Conservation (phyloP, 2,888 invertebrate genomes). For the Troglohyphantes excavatus region DNA sequence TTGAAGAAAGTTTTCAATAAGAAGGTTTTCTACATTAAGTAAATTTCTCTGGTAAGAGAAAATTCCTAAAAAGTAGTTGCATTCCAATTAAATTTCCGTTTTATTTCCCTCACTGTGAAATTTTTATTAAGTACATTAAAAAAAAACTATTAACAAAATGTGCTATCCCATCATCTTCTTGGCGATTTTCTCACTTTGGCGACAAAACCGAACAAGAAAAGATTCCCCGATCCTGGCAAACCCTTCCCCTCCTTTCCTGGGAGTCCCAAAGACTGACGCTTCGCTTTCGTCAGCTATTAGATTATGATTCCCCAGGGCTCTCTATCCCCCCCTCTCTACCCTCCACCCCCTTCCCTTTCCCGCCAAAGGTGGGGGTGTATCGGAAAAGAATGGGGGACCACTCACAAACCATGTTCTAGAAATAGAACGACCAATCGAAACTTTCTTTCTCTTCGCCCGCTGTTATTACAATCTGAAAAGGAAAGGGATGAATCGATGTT, state of each 20-base stretch:
- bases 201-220: neutral
- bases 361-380: slow-evolving; percentile 40
- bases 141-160: too few species aligned
- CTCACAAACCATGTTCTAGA: slow-evolving; percentile 39
- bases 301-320: slow-evolving; percentile 77
- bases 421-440: slow-evolving; percentile 44
- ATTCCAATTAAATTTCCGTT: too few species aligned
- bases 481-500: too few species aligned
- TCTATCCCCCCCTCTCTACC: neutral
- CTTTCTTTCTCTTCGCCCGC: slow-evolving; percentile 1
- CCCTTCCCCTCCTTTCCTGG: slow-evolving; percentile 43
- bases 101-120: too few species aligned
- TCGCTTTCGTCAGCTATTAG: slow-evolving; percentile 78
- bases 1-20: too few species aligned
- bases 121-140: too few species aligned
- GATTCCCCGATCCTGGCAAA: slow-evolving; percentile 29
- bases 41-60: too few species aligned
- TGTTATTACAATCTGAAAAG: too few species aligned
- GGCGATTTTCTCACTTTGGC: slow-evolving; percentile 50
- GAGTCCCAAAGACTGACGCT: slow-evolving; percentile 76
- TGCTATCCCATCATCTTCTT: neutral
- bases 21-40: too few species aligned
- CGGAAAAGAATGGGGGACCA: slow-evolving; percentile 50
- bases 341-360: slow-evolving; percentile 13
- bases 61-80: too few species aligned